Evolutionary conservation across 1,140 invertebrate species (phyloP).

Genomic region (Pseudoatta argentina): DNA sequence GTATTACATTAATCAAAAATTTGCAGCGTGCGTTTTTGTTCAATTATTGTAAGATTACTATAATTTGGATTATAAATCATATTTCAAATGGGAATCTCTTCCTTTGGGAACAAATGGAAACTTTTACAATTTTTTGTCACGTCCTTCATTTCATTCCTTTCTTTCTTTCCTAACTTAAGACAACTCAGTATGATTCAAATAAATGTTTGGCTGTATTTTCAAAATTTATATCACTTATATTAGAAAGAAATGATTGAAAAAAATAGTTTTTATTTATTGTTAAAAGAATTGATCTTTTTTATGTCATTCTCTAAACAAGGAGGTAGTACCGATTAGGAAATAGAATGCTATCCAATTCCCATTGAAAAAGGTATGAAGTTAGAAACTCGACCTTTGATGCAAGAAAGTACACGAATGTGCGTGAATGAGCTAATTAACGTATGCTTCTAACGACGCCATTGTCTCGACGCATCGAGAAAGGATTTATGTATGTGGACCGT

Average conservation of each 20-base stretch:
- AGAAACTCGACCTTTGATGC: slow-evolving; percentile 31
- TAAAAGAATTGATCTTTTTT: not conserved
- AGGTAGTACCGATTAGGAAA: not conserved
- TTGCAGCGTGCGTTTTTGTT: not conserved
- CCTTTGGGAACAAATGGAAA: not conserved
- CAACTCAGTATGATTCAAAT: not conserved
- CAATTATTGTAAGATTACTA: slow-evolving; percentile 5
- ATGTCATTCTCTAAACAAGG: not conserved
- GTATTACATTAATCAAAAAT: slow-evolving; percentile 28
- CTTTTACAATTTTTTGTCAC: not conserved
- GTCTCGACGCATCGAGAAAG: not conserved
- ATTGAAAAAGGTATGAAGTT: slow-evolving; percentile 23
- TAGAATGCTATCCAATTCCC: not conserved
- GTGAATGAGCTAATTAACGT: slow-evolving; percentile 65
- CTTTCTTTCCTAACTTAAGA: not conserved
- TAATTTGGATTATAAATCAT: not conserved
- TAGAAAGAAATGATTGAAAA: not conserved
- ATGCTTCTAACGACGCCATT: not conserved
- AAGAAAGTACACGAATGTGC: slow-evolving; percentile 55
- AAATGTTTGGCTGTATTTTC: not conserved
- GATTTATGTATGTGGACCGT: slow-evolving; percentile 61
- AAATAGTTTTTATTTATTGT: not conserved
- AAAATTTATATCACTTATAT: not conserved
- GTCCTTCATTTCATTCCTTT: not conserved
- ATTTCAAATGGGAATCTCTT: not conserved